Conservation (phyloP, 1,140 invertebrate genomes). For the Mercenaria mercenaria region DNA sequence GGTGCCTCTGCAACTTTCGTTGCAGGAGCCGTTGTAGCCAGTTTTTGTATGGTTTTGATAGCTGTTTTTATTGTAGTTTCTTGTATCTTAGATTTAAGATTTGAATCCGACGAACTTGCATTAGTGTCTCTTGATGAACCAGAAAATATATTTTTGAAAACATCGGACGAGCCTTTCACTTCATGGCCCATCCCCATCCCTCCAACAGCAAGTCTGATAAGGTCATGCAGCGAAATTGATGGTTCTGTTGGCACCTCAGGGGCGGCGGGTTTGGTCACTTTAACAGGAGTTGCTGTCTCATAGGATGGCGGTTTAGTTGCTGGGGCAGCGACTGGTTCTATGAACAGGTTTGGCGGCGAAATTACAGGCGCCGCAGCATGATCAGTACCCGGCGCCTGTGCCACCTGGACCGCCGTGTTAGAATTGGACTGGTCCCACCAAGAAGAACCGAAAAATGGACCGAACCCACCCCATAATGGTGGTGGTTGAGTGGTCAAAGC, state of each 20-base stretch:
- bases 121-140: background rate
- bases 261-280: background rate
- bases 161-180: background rate
- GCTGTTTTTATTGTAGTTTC: background rate
- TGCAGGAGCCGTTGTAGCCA: background rate
- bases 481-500: background rate
- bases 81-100: background rate
- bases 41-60: background rate
- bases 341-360: background rate
- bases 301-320: background rate
- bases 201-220: slow-evolving; percentile 18
- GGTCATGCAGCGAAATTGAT: slow-evolving; percentile 18
- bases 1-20: background rate
- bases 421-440: background rate
- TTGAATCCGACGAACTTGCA: background rate
- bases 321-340: background rate
- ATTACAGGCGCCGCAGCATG: background rate
- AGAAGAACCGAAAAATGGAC: slow-evolving; percentile 5
- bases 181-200: background rate
- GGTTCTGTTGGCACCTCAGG: background rate
- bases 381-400: background rate
- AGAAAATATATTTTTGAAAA: background rate
- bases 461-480: background rate
- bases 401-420: background rate
- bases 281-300: background rate